Base-by-base conservation (phyloP, 2,888 invertebrate species). In the Sarcophaga variegata region DNA sequence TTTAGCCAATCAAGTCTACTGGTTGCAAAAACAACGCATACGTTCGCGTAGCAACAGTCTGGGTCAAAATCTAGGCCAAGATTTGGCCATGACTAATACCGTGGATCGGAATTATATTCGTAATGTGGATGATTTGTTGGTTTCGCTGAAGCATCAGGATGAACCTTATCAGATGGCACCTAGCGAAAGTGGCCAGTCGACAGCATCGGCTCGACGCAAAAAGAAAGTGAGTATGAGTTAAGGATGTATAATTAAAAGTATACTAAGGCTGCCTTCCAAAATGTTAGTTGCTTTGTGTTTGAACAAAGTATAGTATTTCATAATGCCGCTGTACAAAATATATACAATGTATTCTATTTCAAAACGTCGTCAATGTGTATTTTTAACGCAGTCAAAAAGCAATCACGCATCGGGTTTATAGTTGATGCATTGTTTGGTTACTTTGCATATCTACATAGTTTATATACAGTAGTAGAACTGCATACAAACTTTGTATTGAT, bases 41-140 rank as follows among this genome's bases (percentile, higher is more conserved):
- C 89, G 88, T 25, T 89, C 92, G 17, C 92, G 93, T 59, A 93
- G 92, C 90, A 93, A 92, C 84, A 93, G 92, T 89, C 78, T 91
- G 86, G 92, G 91, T 75, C 91, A 90, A 71, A 89, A 89, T 49
- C 66, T 8, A 5, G 54, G 54, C 0, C 54, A 54, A 54, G 54
- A 54, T 54, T 14, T 54, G 17, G 1, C 54, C 17, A 14, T 54
- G 54, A 17, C 14, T 14, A 54, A 54, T 54, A 54, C 60, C 2
- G 47, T 88, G 5, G 90, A 91, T 25, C 84, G 90, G 25, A 89
- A 89, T 14, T 92, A 91, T 59, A 92, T 93, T 88, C 91, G 92
- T 62, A 93, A 93, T 88, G 91, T 93, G 77, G 93, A 93, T 86
- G 93, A 93, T 89, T 88, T 93, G 86, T 83, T 93, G 83, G 89